Evolutionary conservation across 2,888 invertebrate genomes (phyloP).

Genomic region (Epirrhoe alternata): DNA sequence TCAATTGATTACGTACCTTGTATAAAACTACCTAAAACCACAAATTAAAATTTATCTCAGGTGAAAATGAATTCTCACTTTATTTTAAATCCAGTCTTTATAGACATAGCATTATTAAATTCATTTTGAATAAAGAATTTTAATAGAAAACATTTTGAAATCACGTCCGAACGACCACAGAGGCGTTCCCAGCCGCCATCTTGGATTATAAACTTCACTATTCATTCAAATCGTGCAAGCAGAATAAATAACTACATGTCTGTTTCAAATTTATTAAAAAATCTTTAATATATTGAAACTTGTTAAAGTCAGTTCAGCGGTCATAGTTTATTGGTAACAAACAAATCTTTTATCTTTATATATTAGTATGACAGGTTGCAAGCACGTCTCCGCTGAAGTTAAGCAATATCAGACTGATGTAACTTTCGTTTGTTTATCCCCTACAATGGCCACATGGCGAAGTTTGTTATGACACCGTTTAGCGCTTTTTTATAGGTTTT

Average conservation of each 20-base stretch:
- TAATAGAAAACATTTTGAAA: neutral
- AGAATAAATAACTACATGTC: neutral
- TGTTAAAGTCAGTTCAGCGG: no score
- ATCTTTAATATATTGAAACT: no score
- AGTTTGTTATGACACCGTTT: slow-evolving; percentile 37
- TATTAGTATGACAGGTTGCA: no score
- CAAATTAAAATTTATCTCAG: neutral
- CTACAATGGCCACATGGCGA: slow-evolving; percentile 33
- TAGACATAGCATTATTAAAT: neutral
- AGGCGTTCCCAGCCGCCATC: neutral
- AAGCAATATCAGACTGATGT: slow-evolving; percentile 19
- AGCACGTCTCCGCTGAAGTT: no score
- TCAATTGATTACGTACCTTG: no score
- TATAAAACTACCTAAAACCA: neutral
- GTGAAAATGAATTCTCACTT: neutral
- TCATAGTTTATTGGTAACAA: no score
- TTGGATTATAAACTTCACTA: neutral
- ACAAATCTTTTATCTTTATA: no score
- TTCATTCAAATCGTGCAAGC: neutral
- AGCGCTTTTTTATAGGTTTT: slow-evolving; percentile 38
- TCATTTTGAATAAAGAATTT: neutral
- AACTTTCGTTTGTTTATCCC: slow-evolving; percentile 29
- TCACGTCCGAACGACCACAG: neutral
- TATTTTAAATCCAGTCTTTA: neutral
- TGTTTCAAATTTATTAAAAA: neutral